A percentile compares a stretch with the other conserved stretches of the same genome.
These are phyloP conservation scores for Drosophila diplacantha DNA, from an alignment of 2,888 invertebrate genomes.

Conservation along the genomic window DNA sequence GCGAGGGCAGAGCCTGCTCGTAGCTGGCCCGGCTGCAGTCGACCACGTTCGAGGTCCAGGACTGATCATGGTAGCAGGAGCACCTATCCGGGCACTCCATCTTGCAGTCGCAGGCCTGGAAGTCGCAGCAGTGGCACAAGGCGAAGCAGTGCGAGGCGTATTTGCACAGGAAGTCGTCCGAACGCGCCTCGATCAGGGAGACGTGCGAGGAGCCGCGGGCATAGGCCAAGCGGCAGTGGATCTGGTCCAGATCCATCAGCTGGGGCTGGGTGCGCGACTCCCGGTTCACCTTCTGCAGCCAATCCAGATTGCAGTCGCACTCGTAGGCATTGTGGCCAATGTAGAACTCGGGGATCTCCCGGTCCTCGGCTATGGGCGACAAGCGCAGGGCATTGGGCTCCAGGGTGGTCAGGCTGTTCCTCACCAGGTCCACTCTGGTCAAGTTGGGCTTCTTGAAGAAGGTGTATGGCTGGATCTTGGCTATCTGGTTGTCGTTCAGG, in stretches of 20 bases:
- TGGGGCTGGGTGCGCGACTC: slow-evolving; percentile 89
- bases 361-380: slow-evolving; percentile 87
- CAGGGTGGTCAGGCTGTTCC: slow-evolving; percentile 93
- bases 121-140: slow-evolving; percentile 96
- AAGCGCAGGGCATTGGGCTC: slow-evolving; percentile 92
- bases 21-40: slow-evolving; percentile 91
- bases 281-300: slow-evolving; percentile 93
- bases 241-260: slow-evolving; percentile 92
- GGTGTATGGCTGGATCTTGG: slow-evolving; percentile 91
- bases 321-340: slow-evolving; percentile 96
- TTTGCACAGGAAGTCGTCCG: slow-evolving; percentile 93
- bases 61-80: slow-evolving; percentile 95
- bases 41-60: slow-evolving; percentile 95
- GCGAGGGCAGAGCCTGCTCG: slow-evolving; percentile 87
- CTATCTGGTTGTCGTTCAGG: slow-evolving; percentile 92
- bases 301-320: slow-evolving; percentile 97
- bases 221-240: slow-evolving; percentile 92
- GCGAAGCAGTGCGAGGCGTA: slow-evolving; percentile 96
- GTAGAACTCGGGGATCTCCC: slow-evolving; percentile 91
- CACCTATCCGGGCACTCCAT: slow-evolving; percentile 97
- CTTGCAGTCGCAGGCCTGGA: slow-evolving; percentile 97
- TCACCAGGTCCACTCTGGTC: slow-evolving; percentile 93
- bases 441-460: slow-evolving; percentile 94
- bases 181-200: slow-evolving; percentile 90
- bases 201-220: slow-evolving; percentile 90